Conservation (phyloP, 1,140 invertebrate species). For the Ceratina calcarata region DNA sequence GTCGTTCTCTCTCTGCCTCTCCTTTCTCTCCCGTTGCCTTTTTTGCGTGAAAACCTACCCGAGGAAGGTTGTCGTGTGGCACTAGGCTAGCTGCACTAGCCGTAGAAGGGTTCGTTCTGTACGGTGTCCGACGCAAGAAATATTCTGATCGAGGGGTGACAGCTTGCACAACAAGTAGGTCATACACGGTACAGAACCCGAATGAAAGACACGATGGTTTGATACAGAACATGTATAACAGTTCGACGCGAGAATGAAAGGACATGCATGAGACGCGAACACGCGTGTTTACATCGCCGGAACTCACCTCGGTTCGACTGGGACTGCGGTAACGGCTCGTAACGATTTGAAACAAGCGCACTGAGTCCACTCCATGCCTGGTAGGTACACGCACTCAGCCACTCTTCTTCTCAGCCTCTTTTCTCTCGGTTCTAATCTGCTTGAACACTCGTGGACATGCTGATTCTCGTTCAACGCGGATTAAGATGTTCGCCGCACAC, state of each 20-base stretch:
- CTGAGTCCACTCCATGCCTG: conserved; percentile 71
- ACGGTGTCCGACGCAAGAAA: conserved; percentile 13
- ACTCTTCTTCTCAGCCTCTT: conserved; percentile 39
- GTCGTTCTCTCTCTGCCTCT: conserved; percentile 11
- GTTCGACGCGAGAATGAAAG: conserved; percentile 3
- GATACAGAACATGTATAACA: background rate
- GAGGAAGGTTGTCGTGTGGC: conserved; percentile 19
- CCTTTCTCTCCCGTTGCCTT: background rate
- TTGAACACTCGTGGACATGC: conserved; percentile 44
- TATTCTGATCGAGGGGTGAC: conserved; percentile 60
- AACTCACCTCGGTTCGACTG: conserved; percentile 63
- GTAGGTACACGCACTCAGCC: conserved; percentile 41
- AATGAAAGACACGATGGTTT: background rate
- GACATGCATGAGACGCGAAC: conserved; percentile 8
- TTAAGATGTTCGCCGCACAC: conserved; percentile 54
- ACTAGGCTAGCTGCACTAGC: background rate
- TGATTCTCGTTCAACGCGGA: conserved; percentile 35
- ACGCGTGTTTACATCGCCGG: conserved; percentile 53
- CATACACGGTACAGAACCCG: conserved; percentile 32
- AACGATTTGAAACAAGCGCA: conserved; percentile 73
- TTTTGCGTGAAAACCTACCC: conserved; percentile 3
- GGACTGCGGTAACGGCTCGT: conserved; percentile 68
- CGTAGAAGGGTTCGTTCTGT: conserved; percentile 13
- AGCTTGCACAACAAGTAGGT: conserved; percentile 66
- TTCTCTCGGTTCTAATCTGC: conserved; percentile 32